These are phyloP conservation scores for Lacerta viridis DNA, from an alignment of 2,797 vertebrate genomes.

Conservation along the genomic window DNA sequence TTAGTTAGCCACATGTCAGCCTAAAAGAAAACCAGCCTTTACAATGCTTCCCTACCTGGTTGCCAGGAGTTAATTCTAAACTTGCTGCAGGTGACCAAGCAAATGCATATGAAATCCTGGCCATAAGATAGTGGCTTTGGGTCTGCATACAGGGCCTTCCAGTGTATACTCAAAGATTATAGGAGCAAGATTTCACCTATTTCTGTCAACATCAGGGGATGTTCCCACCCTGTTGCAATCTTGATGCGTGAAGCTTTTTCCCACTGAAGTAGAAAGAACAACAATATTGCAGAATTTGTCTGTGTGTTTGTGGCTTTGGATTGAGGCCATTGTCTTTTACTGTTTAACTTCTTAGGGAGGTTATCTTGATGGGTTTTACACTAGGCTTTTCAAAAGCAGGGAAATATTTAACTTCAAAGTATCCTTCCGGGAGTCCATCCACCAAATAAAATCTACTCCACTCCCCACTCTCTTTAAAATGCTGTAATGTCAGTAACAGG, in stretches of 20 bases:
- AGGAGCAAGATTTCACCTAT: background rate
- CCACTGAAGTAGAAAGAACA: background rate
- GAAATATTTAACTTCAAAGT: constrained; percentile 5
- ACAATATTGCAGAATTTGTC: background rate
- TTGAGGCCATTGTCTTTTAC: background rate
- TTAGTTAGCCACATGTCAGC: background rate
- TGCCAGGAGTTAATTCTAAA: background rate
- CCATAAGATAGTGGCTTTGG: background rate
- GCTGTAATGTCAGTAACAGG: background rate
- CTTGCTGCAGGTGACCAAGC: background rate
- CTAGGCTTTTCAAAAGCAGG: constrained; percentile 11
- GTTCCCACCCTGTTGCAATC: background rate
- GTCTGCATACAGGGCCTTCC: no score
- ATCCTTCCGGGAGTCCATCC: background rate
- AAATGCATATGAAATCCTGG: background rate
- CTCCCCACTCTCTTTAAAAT: background rate
- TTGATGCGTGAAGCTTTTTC: background rate
- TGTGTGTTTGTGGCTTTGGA: background rate
- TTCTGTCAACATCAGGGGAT: background rate
- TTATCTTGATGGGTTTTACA: constrained; percentile 6
- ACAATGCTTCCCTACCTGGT: background rate
- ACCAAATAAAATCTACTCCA: background rate
- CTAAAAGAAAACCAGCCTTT: background rate
- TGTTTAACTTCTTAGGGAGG: constrained; percentile 8
- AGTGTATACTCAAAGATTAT: no score